Conservation (phyloP, 2,797 vertebrate genomes). For the Petrocephalus sullivani region DNA sequence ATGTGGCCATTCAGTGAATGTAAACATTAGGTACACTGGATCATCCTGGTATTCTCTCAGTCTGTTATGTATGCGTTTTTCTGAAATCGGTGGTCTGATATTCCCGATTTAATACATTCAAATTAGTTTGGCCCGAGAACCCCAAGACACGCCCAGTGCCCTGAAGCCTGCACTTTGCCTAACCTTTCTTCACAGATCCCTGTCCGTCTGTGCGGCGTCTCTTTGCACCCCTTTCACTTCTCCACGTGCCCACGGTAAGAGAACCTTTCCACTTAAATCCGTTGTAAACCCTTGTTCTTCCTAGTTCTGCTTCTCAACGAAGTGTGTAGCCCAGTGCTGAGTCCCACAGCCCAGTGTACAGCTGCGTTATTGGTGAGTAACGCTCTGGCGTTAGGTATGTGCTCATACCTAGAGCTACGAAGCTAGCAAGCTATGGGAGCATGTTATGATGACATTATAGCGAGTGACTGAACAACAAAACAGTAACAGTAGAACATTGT, state of each 20-base stretch:
- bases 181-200: background rate
- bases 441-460: background rate
- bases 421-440: background rate
- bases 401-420: background rate
- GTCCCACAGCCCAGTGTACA: background rate
- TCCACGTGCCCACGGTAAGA: background rate
- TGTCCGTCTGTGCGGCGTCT: background rate
- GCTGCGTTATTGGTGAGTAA: background rate
- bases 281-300: background rate
- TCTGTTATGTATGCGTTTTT: background rate
- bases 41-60: background rate
- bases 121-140: background rate
- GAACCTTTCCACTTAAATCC: background rate
- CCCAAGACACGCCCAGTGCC: background rate
- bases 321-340: background rate
- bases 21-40: background rate
- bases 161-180: background rate
- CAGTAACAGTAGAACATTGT: background rate
- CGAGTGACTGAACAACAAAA: background rate
- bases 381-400: background rate
- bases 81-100: background rate
- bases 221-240: background rate
- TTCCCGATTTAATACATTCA: background rate
- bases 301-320: background rate
- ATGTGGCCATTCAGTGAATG: background rate